A percentile compares a stretch with the other conserved stretches of the same genome.
Evolutionary conservation across 2,888 invertebrate genomes (phyloP).

Genomic region (Formica aserva): DNA sequence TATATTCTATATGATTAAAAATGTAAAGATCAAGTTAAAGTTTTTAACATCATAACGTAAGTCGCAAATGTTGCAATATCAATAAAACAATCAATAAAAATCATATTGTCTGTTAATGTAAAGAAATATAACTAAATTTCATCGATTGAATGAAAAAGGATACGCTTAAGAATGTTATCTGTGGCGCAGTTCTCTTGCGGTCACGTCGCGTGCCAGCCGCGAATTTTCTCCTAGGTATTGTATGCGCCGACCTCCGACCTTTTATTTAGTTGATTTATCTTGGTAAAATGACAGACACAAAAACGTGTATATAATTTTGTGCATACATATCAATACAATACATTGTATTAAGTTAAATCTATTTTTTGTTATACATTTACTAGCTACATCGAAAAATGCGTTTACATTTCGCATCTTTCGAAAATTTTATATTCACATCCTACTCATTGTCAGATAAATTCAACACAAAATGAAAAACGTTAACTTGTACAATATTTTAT

Average conservation of each 20-base stretch:
- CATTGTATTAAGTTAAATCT: background rate
- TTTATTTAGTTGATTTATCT: constrained; percentile 47
- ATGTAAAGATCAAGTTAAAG: background rate
- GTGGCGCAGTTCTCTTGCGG: constrained; percentile 43
- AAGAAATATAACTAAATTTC: constrained; percentile 45
- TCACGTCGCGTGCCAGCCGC: constrained; percentile 72
- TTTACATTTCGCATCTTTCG: background rate
- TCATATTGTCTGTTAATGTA: constrained; percentile 22
- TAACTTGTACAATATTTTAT: background rate
- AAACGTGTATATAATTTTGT: background rate
- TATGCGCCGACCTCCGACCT: constrained; percentile 62
- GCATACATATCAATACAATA: background rate
- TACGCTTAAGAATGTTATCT: constrained; percentile 33
- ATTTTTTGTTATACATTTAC: constrained; percentile 1
- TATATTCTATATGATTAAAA: background rate
- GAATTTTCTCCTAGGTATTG: constrained; percentile 69
- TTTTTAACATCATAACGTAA: background rate
- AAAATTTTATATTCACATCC: background rate
- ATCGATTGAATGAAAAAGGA: constrained; percentile 41
- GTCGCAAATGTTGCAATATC: background rate
- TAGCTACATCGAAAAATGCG: background rate
- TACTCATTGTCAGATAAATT: background rate
- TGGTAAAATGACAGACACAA: constrained; percentile 21
- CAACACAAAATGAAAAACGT: background rate
- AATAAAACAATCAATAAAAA: constrained; percentile 17